These are phyloP conservation scores for Scaptomyza pallida DNA, from an alignment of 1,140 invertebrate species.

Conservation along the genomic window DNA sequence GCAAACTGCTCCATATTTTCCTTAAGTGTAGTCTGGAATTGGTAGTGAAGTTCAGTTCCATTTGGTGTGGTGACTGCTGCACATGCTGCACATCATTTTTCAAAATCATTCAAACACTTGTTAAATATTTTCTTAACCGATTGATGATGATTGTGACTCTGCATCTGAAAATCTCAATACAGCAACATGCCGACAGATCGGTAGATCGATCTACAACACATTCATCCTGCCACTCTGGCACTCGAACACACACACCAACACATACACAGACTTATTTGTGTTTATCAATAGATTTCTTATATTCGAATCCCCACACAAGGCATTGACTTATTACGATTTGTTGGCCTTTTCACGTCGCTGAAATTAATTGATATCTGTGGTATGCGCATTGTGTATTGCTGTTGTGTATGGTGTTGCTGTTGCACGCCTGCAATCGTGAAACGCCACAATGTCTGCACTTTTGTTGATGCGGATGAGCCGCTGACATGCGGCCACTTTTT, in stretches of 20 bases:
- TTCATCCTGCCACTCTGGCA: slow-evolving; percentile 63
- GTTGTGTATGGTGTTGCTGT: slow-evolving; percentile 30
- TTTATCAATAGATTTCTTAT: slow-evolving; percentile 72
- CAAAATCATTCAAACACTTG: slow-evolving; percentile 83
- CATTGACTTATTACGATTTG: slow-evolving; percentile 82
- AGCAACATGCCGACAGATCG: slow-evolving; percentile 15
- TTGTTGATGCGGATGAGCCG: slow-evolving; percentile 38
- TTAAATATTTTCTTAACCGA: slow-evolving; percentile 83
- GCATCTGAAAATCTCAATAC: slow-evolving; percentile 30
- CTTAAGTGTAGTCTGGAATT: neutral
- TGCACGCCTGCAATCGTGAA: slow-evolving; percentile 9
- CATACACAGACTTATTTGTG: slow-evolving; percentile 66
- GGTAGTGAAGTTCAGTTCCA: slow-evolving; percentile 2
- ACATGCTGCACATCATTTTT: slow-evolving; percentile 80
- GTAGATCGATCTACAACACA: slow-evolving; percentile 19
- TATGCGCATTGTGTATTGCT: slow-evolving; percentile 74
- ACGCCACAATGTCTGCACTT: slow-evolving; percentile 54
- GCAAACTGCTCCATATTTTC: neutral
- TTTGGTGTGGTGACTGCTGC: slow-evolving; percentile 43
- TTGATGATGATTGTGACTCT: slow-evolving; percentile 79
- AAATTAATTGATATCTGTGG: slow-evolving; percentile 82
- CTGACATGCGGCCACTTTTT: slow-evolving; percentile 71
- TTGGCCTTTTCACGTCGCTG: slow-evolving; percentile 79
- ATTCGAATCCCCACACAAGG: slow-evolving; percentile 15
- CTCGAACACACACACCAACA: slow-evolving; percentile 4